phyloP scores from a whole-genome alignment of 2,888 invertebrate species.

The Calameuta filiformis region DNA sequence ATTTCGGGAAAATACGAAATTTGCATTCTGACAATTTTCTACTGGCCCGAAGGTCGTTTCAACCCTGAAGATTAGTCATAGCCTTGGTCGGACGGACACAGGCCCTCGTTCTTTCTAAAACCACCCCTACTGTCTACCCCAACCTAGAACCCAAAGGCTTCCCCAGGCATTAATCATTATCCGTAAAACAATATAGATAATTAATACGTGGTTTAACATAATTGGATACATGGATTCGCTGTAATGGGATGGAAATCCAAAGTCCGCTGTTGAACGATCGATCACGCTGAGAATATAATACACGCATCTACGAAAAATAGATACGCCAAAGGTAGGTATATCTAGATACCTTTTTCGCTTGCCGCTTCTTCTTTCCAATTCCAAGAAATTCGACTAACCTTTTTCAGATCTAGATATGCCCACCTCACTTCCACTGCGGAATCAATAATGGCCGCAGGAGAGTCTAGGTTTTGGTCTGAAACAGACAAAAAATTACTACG shows the following conservation, averaged over 20 bases:
- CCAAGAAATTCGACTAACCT: neutral
- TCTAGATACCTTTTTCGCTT: neutral
- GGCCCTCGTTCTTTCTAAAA: neutral
- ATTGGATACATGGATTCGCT: slow-evolving; percentile 43
- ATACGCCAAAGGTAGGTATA: neutral
- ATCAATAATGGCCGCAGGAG: neutral
- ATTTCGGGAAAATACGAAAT: neutral
- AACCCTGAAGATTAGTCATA: slow-evolving; percentile 14
- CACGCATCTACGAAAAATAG: neutral
- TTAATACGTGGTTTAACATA: slow-evolving; percentile 55
- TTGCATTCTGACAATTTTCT: neutral
- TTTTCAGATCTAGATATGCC: neutral
- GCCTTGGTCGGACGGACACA: slow-evolving; percentile 5
- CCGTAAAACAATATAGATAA: slow-evolving; percentile 54
- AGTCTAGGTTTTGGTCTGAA: neutral
- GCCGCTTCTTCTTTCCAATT: neutral
- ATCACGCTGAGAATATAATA: slow-evolving; percentile 37
- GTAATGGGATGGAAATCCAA: slow-evolving; percentile 42
- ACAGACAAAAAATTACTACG: neutral
- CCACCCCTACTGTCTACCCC: slow-evolving; percentile 11
- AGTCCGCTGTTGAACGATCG: slow-evolving; percentile 44
- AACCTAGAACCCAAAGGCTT: slow-evolving; percentile 9
- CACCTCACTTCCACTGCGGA: neutral
- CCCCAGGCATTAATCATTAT: slow-evolving; percentile 48
- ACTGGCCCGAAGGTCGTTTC: neutral